Evolutionary conservation across 2,113 vertebrate genomes (phyloP).

Genomic region (Micromys minutus): DNA sequence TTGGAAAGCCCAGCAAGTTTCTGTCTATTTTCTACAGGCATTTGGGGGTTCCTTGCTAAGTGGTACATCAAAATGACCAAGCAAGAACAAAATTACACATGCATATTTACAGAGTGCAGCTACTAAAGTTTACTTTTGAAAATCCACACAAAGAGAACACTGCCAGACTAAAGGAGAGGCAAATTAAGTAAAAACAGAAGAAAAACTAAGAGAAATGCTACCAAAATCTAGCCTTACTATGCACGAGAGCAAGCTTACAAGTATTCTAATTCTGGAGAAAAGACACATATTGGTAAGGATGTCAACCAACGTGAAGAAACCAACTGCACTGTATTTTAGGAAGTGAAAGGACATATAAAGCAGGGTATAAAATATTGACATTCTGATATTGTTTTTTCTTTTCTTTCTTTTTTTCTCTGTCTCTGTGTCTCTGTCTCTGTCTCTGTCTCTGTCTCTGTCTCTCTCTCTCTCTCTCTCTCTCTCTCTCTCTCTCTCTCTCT

Average conservation of each 20-base stretch:
- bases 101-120: not conserved
- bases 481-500: not conserved
- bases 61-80: not conserved
- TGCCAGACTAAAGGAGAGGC: not conserved
- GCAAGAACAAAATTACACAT: not conserved
- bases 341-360: not conserved
- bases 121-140: not conserved
- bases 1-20: not conserved
- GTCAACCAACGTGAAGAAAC: not conserved
- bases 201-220: not conserved
- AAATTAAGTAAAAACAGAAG: not conserved
- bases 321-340: constrained; percentile 12
- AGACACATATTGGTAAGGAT: not conserved
- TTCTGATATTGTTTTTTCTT: not conserved
- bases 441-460: too few relatives aligned
- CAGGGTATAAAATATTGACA: not conserved
- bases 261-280: constrained; percentile 10
- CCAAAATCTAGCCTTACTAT: not conserved
- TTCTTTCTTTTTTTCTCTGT: not conserved
- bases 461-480: not conserved
- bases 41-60: not conserved
- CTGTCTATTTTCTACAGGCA: not conserved
- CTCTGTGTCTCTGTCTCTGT: not conserved
- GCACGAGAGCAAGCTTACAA: not conserved
- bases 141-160: not conserved